Percentiles rank a stretch among this genome's conserved stretches.
Conservation (phyloP, 53 echinoderm and acorn worm genomes). For the Zoroaster sp. region DNA sequence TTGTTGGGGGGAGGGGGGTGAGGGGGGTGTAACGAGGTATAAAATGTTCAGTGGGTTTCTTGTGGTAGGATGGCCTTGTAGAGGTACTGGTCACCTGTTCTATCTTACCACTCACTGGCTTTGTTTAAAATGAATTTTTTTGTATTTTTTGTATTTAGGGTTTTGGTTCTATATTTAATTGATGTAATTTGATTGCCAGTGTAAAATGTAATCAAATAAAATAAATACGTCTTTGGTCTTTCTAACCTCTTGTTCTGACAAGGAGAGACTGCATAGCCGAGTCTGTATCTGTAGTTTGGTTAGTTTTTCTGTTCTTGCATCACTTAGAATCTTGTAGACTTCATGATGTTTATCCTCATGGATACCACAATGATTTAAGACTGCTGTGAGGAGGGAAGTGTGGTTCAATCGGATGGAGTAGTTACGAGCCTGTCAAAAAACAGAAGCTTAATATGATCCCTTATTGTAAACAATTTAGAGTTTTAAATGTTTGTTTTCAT, state of each 20-base stretch:
- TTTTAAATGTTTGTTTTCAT: no score
- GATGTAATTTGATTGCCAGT: no score
- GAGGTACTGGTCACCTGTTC: neutral
- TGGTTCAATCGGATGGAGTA: conserved; percentile 92
- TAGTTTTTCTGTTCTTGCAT: conserved; percentile 77
- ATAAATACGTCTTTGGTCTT: neutral
- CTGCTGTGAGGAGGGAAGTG: conserved; percentile 77
- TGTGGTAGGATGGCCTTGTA: no score
- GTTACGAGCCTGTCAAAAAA: conserved; percentile 50
- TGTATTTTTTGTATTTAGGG: no score
- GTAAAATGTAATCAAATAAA: no score
- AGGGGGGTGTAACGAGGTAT: no score
- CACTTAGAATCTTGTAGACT: conserved; percentile 83
- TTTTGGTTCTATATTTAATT: no score
- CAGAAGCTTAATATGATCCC: no score
- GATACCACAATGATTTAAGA: conserved; percentile 88
- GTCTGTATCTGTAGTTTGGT: conserved; percentile 88
- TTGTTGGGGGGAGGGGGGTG: neutral
- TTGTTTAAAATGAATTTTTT: no score
- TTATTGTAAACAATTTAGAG: no score
- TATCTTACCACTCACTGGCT: neutral
- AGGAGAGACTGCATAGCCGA: conserved; percentile 75
- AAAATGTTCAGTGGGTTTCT: no score
- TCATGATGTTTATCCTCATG: conserved; percentile 76
- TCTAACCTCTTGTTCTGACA: conserved; percentile 89